Evolutionary conservation across 2,113 vertebrate genomes (phyloP).

Genomic region (Chaetodon trifascialis): DNA sequence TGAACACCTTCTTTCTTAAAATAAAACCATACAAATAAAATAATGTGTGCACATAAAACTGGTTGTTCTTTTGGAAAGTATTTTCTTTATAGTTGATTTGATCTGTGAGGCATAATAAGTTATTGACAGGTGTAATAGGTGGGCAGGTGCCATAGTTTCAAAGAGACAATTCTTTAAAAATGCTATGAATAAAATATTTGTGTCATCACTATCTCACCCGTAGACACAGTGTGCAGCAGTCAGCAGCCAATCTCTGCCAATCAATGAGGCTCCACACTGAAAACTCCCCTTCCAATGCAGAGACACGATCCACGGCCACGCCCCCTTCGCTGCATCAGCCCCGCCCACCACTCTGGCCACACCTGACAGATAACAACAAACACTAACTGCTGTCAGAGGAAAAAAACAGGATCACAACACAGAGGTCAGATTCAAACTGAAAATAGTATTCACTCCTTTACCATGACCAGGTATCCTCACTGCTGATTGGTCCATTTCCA

Average conservation of each 20-base stretch:
- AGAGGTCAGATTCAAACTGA: not conserved
- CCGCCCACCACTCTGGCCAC: slow-evolving; percentile 87
- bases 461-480: not conserved
- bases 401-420: not conserved
- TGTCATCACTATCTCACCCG: slow-evolving; percentile 83
- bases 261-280: slow-evolving; percentile 88
- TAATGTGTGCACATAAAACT: too few relatives aligned
- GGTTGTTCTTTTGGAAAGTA: too few relatives aligned
- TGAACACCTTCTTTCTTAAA: too few relatives aligned
- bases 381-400: not conserved
- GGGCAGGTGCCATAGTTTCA: not conserved
- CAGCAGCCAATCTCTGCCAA: slow-evolving; percentile 90
- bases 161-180: too few relatives aligned
- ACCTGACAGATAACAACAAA: slow-evolving; percentile 35
- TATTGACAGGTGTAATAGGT: not conserved
- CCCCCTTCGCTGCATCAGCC: slow-evolving; percentile 81
- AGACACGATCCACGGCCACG: slow-evolving; percentile 93
- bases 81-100: too few relatives aligned
- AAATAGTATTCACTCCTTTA: not conserved
- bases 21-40: too few relatives aligned
- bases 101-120: too few relatives aligned
- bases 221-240: slow-evolving; percentile 94
- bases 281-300: slow-evolving; percentile 80
- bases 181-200: not conserved
- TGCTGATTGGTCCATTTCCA: slow-evolving; percentile 6